Conservation (phyloP, 2,797 vertebrate species). For the Petrocephalus schoutedeni region DNA sequence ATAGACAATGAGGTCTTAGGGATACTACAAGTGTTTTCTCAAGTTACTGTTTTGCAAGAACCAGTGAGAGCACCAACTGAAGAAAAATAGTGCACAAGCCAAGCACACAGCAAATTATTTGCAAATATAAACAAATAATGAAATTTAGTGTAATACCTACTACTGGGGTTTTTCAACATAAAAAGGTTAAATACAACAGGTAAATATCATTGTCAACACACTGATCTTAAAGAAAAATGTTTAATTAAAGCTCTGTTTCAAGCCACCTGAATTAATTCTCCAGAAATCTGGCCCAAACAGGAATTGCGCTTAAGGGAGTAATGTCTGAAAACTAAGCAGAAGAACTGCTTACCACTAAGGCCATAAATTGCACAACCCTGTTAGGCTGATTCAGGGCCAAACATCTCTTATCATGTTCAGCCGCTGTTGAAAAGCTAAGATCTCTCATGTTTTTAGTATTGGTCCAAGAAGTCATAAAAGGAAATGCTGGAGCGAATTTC, state of each 20-base stretch:
- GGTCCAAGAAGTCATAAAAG: background rate
- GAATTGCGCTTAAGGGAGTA: constrained; percentile 17
- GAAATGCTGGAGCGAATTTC: background rate
- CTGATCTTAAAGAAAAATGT: background rate
- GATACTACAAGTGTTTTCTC: background rate
- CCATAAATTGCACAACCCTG: constrained; percentile 22
- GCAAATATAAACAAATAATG: background rate
- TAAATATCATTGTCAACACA: constrained; percentile 22
- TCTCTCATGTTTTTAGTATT: background rate
- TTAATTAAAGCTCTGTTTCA: background rate
- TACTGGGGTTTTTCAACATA: too few relatives aligned
- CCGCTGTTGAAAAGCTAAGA: background rate
- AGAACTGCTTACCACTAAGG: constrained; percentile 9
- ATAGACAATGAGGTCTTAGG: background rate
- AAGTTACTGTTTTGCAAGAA: background rate
- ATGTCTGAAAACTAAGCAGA: constrained; percentile 14
- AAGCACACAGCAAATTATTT: background rate
- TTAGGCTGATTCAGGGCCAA: background rate
- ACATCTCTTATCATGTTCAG: background rate
- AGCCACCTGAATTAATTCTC: background rate
- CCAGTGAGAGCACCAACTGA: background rate
- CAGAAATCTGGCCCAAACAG: constrained; percentile 20
- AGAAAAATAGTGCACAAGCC: background rate
- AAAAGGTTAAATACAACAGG: background rate
- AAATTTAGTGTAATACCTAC: background rate